Evolutionary conservation across 2,888 invertebrate genomes (phyloP), one percentile per base, ranked within the genome.

Genomic region (Diarsia brunnea): DNA sequence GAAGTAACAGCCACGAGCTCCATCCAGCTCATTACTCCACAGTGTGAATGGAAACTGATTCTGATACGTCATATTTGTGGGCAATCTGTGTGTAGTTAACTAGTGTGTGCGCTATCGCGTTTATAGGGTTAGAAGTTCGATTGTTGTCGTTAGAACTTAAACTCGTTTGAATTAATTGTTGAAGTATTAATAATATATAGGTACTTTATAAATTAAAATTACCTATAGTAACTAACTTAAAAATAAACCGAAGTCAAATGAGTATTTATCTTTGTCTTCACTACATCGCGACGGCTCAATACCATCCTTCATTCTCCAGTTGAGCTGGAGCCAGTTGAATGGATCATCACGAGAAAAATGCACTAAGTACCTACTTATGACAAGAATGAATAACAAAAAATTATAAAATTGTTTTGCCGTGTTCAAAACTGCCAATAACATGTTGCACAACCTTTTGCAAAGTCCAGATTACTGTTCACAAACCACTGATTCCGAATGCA

Each of bases 11-110:
- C 83, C 82, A 78, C 79, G 75, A 72, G 89, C 87, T 90, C 86
- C 86, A 92, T 92, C 90, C 91, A 92, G 91, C 93, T 95, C 93
- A 93, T 95, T 95, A 94, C 92, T 89, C 82, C 90, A 88, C 85
- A 86, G 89, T 89, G 88, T 89, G 87, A 89, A 88, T 88, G 51
- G 76, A 69, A 84, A 83, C 78, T 86, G 84, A 84, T 87, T 88
- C 84, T 84, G 84, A 85, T 82, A 86, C 82, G 69, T 84, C 77
- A 80, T 81, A 85, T 86, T 84, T 79, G 84, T 73, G 73, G 79
- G 49, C 19, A 55, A 45, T 45, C 27, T 70, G 45, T 43, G 69
- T 43, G 65, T 61, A 14, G 43, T 19, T 51, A 51, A 60, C 49
- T 78, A 2, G 63, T 51, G 49, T 61, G 43, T 43, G 49, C 24